Percentiles rank a stretch among this genome's conserved stretches.
These are phyloP conservation scores for Megamerina dolium DNA, from an alignment of 2,888 invertebrate species.

Conservation along the genomic window DNA sequence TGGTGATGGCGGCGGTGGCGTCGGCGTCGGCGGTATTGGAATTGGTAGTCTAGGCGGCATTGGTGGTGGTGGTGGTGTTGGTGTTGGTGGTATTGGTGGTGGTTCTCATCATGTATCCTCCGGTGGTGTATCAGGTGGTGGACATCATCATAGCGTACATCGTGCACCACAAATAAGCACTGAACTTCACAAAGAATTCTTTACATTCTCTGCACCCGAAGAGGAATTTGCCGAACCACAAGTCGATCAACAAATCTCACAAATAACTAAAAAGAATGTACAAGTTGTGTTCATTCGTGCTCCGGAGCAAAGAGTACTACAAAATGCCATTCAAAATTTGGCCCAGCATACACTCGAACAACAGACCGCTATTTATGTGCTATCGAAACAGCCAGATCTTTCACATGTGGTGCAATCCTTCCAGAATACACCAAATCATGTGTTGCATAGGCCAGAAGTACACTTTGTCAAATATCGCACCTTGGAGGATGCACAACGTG, in stretches of 20 bases:
- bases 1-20: constrained; percentile 1
- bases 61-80: not conserved
- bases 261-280: constrained; percentile 28
- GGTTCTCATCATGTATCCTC: constrained; percentile 8
- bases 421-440: constrained; percentile 25
- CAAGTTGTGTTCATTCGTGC: constrained; percentile 39
- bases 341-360: constrained; percentile 30
- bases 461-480: constrained; percentile 42
- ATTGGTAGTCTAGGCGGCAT: not conserved
- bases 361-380: constrained; percentile 40
- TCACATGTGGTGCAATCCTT: constrained; percentile 27
- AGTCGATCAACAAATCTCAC: constrained; percentile 19
- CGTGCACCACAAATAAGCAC: too few relatives aligned
- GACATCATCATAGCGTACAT: too few relatives aligned
- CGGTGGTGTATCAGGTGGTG: too few relatives aligned
- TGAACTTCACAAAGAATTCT: constrained; percentile 32
- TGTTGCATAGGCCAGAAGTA: constrained; percentile 36
- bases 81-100: constrained; percentile 1
- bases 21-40: too few relatives aligned
- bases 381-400: constrained; percentile 36
- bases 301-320: constrained; percentile 32
- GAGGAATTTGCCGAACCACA: constrained; percentile 30
- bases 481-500: constrained; percentile 35
- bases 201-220: constrained; percentile 33
- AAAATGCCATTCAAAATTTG: constrained; percentile 31